phyloP scores from a whole-genome alignment of 2,113 vertebrate species.

The Python bivittatus region DNA sequence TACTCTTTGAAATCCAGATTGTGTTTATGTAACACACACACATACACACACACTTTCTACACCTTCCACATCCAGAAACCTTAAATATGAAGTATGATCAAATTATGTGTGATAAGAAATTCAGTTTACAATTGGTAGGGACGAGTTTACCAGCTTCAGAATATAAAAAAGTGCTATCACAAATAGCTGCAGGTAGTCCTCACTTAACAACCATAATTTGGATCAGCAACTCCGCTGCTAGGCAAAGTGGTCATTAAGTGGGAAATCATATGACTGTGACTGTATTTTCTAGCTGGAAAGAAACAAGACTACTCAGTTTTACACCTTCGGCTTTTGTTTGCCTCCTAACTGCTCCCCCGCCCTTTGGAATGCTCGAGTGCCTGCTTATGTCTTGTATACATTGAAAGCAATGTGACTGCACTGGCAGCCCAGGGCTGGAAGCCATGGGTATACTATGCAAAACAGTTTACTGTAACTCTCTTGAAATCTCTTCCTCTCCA shows the following conservation, averaged over 20 bases:
- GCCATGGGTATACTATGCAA: not conserved
- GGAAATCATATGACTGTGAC: too few relatives aligned
- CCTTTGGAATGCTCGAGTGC: too few relatives aligned
- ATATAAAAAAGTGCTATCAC: not conserved
- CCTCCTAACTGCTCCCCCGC: too few relatives aligned
- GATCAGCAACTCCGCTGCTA: not conserved
- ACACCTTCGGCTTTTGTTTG: too few relatives aligned
- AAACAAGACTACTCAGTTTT: too few relatives aligned
- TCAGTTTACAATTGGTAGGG: not conserved
- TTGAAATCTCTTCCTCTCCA: not conserved
- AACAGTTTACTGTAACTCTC: not conserved
- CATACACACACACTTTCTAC: not conserved
- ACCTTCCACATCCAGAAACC: not conserved
- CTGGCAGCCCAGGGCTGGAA: not conserved
- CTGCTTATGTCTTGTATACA: too few relatives aligned
- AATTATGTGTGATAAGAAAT: not conserved
- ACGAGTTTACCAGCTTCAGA: not conserved
- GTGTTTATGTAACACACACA: conserved; percentile 40
- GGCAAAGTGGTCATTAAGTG: not conserved
- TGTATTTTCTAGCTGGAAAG: too few relatives aligned
- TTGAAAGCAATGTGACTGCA: too few relatives aligned
- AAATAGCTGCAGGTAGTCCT: not conserved
- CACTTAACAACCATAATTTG: not conserved
- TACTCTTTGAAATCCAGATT: conserved; percentile 38
- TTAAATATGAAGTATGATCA: not conserved